phyloP scores from a whole-genome alignment of 2,113 vertebrate species.

The Lampris megalopsis region DNA sequence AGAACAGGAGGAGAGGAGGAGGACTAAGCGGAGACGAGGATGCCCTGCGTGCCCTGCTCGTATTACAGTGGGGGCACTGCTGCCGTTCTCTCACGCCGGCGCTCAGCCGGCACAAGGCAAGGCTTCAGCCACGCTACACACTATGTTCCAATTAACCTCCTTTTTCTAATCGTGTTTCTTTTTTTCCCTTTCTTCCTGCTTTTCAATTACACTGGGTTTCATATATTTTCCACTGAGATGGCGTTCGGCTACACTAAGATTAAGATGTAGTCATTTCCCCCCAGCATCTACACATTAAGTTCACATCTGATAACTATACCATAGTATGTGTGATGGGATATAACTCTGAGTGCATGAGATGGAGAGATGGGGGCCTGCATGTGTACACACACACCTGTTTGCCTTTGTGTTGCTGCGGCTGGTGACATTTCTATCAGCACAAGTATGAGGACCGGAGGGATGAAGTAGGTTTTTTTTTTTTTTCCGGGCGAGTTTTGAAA shows the following conservation, averaged over 20 bases:
- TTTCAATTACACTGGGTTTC: slow-evolving; percentile 70
- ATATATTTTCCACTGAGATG: slow-evolving; percentile 34
- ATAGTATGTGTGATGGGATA: slow-evolving; percentile 12
- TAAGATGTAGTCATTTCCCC: no score
- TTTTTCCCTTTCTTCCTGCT: slow-evolving; percentile 65
- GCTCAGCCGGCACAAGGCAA: background rate
- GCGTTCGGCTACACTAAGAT: no score
- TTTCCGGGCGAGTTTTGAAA: slow-evolving; percentile 59
- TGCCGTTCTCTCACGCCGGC: slow-evolving; percentile 29
- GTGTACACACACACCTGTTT: slow-evolving; percentile 17
- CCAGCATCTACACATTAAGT: no score
- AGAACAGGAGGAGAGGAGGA: slow-evolving; percentile 15
- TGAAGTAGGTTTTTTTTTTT: slow-evolving; percentile 62
- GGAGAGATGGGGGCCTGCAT: background rate
- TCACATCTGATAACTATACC: no score
- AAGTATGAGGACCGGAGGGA: slow-evolving; percentile 65
- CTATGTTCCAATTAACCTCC: slow-evolving; percentile 56
- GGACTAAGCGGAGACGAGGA: slow-evolving; percentile 14
- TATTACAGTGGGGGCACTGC: slow-evolving; percentile 36
- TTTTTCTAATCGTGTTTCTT: slow-evolving; percentile 66
- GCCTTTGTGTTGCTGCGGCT: slow-evolving; percentile 48
- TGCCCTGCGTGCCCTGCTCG: slow-evolving; percentile 33
- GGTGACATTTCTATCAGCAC: slow-evolving; percentile 66
- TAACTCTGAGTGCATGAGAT: no score
- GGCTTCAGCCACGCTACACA: no score